phyloP scores from a whole-genome alignment of 1,140 invertebrate genomes.

The Diachasma alloeum region DNA sequence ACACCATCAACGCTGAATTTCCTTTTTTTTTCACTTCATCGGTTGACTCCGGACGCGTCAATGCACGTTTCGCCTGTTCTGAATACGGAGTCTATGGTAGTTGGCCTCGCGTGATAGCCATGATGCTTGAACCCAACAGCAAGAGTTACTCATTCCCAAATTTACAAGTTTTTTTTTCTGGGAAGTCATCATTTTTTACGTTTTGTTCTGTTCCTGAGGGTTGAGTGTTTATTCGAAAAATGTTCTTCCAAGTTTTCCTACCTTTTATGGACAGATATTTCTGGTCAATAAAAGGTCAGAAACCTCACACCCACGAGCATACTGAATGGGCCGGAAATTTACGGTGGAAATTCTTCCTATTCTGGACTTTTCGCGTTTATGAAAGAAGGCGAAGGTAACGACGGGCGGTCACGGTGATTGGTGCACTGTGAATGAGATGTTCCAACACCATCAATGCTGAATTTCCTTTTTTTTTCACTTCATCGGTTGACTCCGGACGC shows the following conservation, averaged over 20 bases:
- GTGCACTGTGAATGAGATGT: slow-evolving; percentile 8
- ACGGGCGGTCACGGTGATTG: slow-evolving; percentile 13
- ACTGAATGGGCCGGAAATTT: slow-evolving; percentile 25
- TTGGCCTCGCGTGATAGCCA: not conserved
- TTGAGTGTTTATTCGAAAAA: not conserved
- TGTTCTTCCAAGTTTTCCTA: not conserved
- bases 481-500: not conserved
- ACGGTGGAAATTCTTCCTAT: not conserved
- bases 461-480: slow-evolving; percentile 10
- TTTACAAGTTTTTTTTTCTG: not conserved
- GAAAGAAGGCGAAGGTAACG: not conserved
- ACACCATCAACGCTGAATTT: slow-evolving; percentile 12
- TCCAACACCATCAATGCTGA: not conserved
- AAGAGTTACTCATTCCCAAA: no score
- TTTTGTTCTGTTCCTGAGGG: not conserved
- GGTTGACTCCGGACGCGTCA: not conserved
- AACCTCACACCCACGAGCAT: not conserved
- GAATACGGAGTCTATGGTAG: not conserved
- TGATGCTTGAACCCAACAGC: no score
- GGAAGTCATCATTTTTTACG: not conserved
- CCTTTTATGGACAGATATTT: not conserved
- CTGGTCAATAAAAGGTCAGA: not conserved
- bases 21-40: not conserved
- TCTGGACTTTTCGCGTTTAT: slow-evolving; percentile 16
- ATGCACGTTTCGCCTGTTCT: slow-evolving; percentile 3